Base-by-base conservation (phyloP, 1,140 invertebrate species). In the Brachionus paranguensis region DNA sequence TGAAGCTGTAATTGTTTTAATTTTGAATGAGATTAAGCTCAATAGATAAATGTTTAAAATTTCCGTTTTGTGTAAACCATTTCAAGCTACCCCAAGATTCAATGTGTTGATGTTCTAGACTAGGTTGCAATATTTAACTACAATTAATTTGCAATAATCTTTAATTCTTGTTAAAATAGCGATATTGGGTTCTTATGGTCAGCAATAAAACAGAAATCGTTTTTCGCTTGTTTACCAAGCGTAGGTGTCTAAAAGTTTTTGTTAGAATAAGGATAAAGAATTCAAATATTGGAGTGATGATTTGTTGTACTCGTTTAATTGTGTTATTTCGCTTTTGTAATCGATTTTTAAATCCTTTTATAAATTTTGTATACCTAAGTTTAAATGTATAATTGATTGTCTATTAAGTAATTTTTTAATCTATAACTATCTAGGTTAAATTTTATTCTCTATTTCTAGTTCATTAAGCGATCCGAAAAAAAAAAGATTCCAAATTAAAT, bases 131-230 rank as follows among this genome's bases (percentile, higher is more conserved):
- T 72, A 72, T 72, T 72, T 72, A 72, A 72, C 7, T 43, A 72
- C 68, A 72, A 72, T 72, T 72, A 72, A 72, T 72, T 72, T 72
- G 27, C 29, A 72, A 72, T 17, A 17, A 41, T 6, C 8, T 41
- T 72, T 72, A 72, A 43, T 72, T 72, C 68, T 72, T 41, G 41
- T 43, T 43, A 72, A 72, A 72, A 72, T 72, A 72, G 33, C n/a
- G 10, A 68, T 24, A 33, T 33, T 68, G 14, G 65, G 24, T 33
- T 68, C 53, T 60, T 60, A 20, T 60, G 53, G 20, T 20, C 53
- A 60, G 5, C 20, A 60, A 60, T 10, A 60, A 60, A 60, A 60
- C 53, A 60, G 53, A 20, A 20, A 7, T 60, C 20, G 53, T 24
- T 60, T 55, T 20, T 41, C 1, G 14, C 11, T 33, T 33, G 12